Conservation (phyloP, 2,113 vertebrate species). For the Ginglymostoma cirratum region DNA sequence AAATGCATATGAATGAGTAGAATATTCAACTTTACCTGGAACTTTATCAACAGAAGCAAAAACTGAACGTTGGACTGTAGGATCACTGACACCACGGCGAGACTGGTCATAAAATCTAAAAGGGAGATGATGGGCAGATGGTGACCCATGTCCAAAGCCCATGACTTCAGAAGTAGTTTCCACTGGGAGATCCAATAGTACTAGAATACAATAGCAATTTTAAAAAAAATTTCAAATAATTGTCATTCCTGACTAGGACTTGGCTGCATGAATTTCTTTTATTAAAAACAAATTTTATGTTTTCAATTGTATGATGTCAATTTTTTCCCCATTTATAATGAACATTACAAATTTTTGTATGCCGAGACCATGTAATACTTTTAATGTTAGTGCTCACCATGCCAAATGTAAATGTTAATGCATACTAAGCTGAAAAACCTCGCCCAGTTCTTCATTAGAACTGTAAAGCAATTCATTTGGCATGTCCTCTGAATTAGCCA, state of each 20-base stretch:
- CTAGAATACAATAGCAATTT: slow-evolving; percentile 43
- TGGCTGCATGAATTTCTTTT: not conserved
- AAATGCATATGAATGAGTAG: too few species aligned
- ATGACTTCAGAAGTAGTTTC: slow-evolving; percentile 71
- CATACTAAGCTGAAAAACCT: not conserved
- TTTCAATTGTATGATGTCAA: not conserved
- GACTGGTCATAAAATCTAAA: slow-evolving; percentile 94
- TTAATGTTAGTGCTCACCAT: not conserved
- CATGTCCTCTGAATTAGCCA: not conserved
- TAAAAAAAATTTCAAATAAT: slow-evolving; percentile 42
- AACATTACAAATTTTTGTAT: not conserved
- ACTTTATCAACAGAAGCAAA: slow-evolving; percentile 94
- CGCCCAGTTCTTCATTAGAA: not conserved
- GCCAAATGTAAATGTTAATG: not conserved
- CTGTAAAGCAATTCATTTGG: not conserved
- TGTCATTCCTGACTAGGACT: not conserved
- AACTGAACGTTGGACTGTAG: slow-evolving; percentile 72
- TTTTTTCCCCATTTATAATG: not conserved
- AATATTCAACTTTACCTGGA: slow-evolving; percentile 66
- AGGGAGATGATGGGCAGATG: slow-evolving; percentile 71
- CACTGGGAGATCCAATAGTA: slow-evolving; percentile 70
- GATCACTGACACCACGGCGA: slow-evolving; percentile 77
- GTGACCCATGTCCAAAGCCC: slow-evolving; percentile 72
- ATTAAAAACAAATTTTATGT: not conserved
- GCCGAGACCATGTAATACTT: not conserved